These are phyloP conservation scores for Dendropsophus ebraccatus DNA, from an alignment of 2,113 vertebrate genomes.

Conservation along the genomic window DNA sequence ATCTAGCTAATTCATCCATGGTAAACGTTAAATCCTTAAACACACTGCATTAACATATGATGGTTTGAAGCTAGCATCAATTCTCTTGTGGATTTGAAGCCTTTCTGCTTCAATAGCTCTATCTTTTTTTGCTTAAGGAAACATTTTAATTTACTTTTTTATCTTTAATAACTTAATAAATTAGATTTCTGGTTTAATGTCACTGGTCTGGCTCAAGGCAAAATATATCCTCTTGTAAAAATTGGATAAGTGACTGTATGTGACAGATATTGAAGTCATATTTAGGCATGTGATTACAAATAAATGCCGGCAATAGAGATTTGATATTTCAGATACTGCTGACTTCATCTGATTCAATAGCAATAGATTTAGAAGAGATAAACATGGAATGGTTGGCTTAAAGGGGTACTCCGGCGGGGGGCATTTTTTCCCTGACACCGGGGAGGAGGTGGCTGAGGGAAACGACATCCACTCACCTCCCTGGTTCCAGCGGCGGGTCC, in stretches of 20 bases:
- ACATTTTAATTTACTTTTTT: neutral
- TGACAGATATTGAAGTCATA: neutral
- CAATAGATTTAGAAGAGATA: neutral
- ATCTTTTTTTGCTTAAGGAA: conserved; percentile 9
- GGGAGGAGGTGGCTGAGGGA: no score
- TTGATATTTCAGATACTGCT: neutral
- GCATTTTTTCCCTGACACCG: no score
- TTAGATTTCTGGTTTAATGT: neutral
- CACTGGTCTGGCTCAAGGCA: neutral
- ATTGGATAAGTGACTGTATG: neutral
- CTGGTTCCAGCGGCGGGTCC: no score
- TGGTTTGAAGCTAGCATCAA: conserved; percentile 35
- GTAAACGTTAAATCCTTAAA: conserved; percentile 18
- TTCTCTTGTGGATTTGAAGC: conserved; percentile 12
- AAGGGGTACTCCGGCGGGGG: no score
- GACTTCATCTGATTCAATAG: neutral
- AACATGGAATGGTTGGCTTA: no score
- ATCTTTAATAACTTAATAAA: conserved; percentile 16
- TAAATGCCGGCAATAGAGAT: neutral
- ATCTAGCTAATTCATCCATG: conserved; percentile 24
- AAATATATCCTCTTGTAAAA: neutral
- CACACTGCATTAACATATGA: conserved; percentile 40
- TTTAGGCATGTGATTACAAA: neutral
- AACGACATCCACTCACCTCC: no score
- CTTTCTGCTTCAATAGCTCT: conserved; percentile 29